These are phyloP conservation scores for Cydia fagiglandana DNA, from an alignment of 1,140 invertebrate genomes.

Conservation along the genomic window DNA sequence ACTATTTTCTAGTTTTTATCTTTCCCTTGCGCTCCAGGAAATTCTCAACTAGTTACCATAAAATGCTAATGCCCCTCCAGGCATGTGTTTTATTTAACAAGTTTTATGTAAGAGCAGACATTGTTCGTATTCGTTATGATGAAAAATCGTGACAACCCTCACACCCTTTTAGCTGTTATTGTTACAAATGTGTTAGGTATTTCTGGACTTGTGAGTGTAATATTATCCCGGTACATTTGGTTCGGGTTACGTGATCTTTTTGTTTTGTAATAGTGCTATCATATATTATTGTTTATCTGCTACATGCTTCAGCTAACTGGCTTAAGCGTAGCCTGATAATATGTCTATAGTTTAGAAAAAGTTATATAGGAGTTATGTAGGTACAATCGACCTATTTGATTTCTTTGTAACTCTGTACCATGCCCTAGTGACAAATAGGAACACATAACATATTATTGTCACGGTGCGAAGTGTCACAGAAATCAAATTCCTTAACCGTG, in stretches of 20 bases:
- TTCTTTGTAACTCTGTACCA: too few species aligned
- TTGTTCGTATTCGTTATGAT: constrained; percentile 11
- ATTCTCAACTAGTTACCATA: constrained; percentile 27
- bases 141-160: constrained; percentile 19
- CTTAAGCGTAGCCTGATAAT: background rate
- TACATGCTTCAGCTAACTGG: constrained; percentile 3
- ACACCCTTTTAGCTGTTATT: constrained; percentile 26
- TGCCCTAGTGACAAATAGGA: too few species aligned
- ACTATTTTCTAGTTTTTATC: constrained; percentile 22
- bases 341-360: background rate
- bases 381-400: too few species aligned
- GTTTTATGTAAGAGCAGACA: constrained; percentile 29
- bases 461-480: too few species aligned
- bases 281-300: background rate
- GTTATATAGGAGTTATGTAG: too few species aligned
- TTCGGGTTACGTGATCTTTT: background rate
- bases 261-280: background rate
- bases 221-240: constrained; percentile 24
- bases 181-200: constrained; percentile 21
- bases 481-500: background rate
- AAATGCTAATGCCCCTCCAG: background rate
- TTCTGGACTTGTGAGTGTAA: constrained; percentile 17
- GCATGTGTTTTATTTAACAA: constrained; percentile 29
- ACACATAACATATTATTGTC: too few species aligned
- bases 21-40: background rate